phyloP scores from a whole-genome alignment of 2,113 vertebrate genomes.

The Columba livia region DNA sequence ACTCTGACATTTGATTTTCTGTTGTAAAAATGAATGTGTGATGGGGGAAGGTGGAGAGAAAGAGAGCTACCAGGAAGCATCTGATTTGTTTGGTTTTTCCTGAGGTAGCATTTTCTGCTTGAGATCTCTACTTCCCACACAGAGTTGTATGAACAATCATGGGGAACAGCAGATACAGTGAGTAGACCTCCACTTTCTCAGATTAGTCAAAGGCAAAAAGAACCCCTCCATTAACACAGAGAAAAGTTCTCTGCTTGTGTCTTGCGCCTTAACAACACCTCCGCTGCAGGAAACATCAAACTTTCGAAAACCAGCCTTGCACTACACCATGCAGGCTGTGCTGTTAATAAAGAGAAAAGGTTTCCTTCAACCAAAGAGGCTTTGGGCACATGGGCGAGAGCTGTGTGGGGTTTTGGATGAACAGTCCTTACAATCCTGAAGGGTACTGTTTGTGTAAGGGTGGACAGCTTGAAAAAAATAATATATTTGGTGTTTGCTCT shows the following conservation, averaged over 20 bases:
- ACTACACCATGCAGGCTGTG: background rate
- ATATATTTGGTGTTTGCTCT: background rate
- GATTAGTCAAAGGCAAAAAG: background rate
- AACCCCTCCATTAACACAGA: background rate
- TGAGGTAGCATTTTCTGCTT: background rate
- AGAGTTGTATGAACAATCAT: fast-evolving
- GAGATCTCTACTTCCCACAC: background rate
- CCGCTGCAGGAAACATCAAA: background rate
- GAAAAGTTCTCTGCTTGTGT: background rate
- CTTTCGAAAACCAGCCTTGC: background rate
- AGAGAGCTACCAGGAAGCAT: background rate
- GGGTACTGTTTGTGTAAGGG: background rate
- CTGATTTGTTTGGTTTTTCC: background rate
- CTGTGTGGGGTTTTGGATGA: background rate
- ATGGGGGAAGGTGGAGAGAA: fast-evolving
- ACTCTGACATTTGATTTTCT: background rate
- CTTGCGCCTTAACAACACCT: background rate
- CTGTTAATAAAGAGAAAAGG: background rate
- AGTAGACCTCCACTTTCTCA: background rate
- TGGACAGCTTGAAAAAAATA: background rate
- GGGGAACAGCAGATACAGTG: background rate
- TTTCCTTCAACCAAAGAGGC: background rate
- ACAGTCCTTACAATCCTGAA: background rate
- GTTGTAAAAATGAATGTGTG: background rate
- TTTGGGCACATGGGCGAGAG: background rate